Evolutionary conservation across 2,797 vertebrate species (phyloP), one percentile per base, ranked within the genome.

Genomic region (Cuniculus paca): DNA sequence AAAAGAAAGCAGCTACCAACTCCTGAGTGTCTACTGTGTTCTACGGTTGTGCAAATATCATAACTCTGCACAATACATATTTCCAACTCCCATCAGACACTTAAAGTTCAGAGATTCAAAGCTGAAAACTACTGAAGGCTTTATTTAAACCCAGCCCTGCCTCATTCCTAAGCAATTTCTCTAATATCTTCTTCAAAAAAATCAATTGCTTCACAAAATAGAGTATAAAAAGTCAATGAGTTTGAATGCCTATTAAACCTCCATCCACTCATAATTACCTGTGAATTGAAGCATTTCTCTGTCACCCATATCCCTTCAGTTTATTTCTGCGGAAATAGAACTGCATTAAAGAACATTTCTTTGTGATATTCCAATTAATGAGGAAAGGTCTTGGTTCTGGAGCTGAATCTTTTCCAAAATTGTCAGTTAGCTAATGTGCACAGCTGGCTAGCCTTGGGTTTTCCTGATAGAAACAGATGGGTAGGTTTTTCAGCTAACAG

Each of bases 1-100:
- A 54, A 82, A 91, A 65, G 34, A 79, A 96, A 93, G 79, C 78
- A 96, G 61, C 80, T 95, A 68, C 34, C 61, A 88, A 88, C 93
- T 97, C 78, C 58, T 70, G 56, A 45, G 17, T 54, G 56, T 94
- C 85, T 75, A n/a, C 60, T 85, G 17, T 95, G 31, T 77, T 90
- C 65, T 34, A 79, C 17, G 68, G n/a, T 77, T 97, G 94, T 88
- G 34, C 83, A 96, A 78, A 94, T 61, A 82, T 74, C 88, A 70
- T 17, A 94, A 79, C 61, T 86, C 75, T 79, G 42, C 31, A 90
- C 22, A 74, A 74, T 70, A 70, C 50, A 22, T 20, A 34, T 83
- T 95, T 97, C 88, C 58, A 89, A 75, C 68, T 95, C 26, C 50
- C 11, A 31, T 45, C 85, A 28, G n/a, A 80, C 39, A 86, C 34